Evolutionary conservation across 2,888 invertebrate species (phyloP).

Genomic region (Chloroclystis v-ata): DNA sequence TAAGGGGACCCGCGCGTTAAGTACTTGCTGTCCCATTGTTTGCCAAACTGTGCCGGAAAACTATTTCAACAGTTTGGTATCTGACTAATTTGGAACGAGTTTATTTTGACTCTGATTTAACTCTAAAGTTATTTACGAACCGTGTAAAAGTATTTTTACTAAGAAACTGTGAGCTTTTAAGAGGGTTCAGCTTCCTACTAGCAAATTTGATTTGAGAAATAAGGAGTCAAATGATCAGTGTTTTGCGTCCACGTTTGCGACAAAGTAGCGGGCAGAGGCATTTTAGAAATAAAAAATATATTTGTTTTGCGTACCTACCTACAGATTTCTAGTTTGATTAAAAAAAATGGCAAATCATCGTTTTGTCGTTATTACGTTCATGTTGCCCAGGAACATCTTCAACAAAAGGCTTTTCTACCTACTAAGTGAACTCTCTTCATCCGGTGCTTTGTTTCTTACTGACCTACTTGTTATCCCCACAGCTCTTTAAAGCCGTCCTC

Average conservation of each 20-base stretch:
- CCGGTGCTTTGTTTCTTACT: not conserved
- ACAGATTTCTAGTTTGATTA: too few relatives aligned
- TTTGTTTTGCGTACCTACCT: too few relatives aligned
- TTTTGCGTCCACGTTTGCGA: too few relatives aligned
- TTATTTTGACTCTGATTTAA: constrained; percentile 9
- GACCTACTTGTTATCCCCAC: not conserved
- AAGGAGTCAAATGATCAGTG: too few relatives aligned
- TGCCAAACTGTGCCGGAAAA: constrained; percentile 17
- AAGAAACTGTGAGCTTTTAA: not conserved
- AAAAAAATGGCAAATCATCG: too few relatives aligned
- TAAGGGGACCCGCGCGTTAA: constrained; percentile 19
- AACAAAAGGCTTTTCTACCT: not conserved
- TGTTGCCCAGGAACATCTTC: too few relatives aligned
- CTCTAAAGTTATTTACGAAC: not conserved
- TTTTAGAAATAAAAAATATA: too few relatives aligned
- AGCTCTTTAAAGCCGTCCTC: not conserved
- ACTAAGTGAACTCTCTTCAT: not conserved
- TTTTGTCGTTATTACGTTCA: too few relatives aligned
- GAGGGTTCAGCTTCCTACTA: not conserved
- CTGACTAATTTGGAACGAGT: constrained; percentile 9
- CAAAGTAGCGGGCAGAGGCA: too few relatives aligned
- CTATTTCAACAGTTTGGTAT: constrained; percentile 15
- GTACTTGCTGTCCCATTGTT: constrained; percentile 29
- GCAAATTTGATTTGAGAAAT: too few relatives aligned
- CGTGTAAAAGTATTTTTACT: too few relatives aligned